Base-by-base conservation (phyloP, 2,797 vertebrate genomes). In the Emydoidea blandingii region DNA sequence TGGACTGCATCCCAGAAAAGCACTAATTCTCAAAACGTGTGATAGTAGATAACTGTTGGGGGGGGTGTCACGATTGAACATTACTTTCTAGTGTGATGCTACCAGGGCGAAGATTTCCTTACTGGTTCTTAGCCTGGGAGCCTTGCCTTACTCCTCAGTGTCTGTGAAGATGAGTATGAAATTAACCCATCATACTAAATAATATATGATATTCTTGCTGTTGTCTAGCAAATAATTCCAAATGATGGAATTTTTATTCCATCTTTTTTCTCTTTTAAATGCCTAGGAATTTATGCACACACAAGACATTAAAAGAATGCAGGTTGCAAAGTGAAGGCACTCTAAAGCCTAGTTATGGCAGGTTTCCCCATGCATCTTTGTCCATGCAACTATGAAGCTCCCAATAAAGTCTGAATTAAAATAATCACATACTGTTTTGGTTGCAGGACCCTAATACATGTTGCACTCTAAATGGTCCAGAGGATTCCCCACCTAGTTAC, bases 321-420 rank as follows among this genome's bases (percentile, higher is more conserved):
- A 10, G 41, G 54, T n/a, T 21, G 72, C 34, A 76, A 47, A 87
- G 29, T 34, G 83, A 88, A 31, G 34, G 49, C 34, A n/a, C 47
- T 79, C 62, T 18, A 6, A 76, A 1, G 59, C 91, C 68, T 21
- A 86, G 21, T 37, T 2, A 0, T 54, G 25, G 19, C 0, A 74
- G 80, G 65, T 37, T 68, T 68, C 5, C 9, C n/a, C 65, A 68
- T 21, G 81, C 83, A 82, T 56, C 88, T 37, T 8, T 49, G 62
- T 65, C 25, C 50, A 89, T 18, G 85, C 14, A 94, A 62, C 50
- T 12, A 4, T 62, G 86, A 12, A 34, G 49, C 2, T 1, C 65
- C 3, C 80, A 85, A 91, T 68, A 91, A 87, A 89, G 82, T 85
- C 12, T 83, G 74, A 86, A 81, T 81, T 44, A 91, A 92, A 88